Percentiles rank a stretch among this genome's conserved stretches.
Conservation (phyloP, 2,797 vertebrate genomes). For the Sebastes vulpes region DNA sequence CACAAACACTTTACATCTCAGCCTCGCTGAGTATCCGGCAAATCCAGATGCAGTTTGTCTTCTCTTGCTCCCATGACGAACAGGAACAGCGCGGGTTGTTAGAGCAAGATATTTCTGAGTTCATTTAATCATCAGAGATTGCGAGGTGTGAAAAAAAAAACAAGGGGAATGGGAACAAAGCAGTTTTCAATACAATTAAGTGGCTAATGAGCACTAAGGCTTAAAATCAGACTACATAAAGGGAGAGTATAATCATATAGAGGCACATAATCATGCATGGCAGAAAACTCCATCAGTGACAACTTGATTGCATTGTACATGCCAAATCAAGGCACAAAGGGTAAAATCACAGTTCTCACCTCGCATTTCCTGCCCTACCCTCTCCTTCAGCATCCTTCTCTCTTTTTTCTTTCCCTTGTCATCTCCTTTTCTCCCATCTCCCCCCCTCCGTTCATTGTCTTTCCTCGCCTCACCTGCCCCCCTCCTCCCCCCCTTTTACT, state of each 20-base stretch:
- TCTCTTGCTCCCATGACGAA: constrained; percentile 48
- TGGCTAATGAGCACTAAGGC: constrained; percentile 44
- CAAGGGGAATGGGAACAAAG: constrained; percentile 29
- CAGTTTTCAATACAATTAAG: constrained; percentile 36
- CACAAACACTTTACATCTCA: constrained; percentile 29
- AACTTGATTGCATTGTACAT: constrained; percentile 52
- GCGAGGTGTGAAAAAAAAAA: constrained; percentile 31
- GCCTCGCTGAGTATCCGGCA: constrained; percentile 31
- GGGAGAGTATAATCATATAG: constrained; percentile 37
- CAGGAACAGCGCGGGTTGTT: constrained; percentile 54
- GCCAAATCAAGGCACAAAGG: constrained; percentile 42
- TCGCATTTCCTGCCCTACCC: background rate
- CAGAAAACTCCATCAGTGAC: constrained; percentile 3
- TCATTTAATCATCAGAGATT: constrained; percentile 69
- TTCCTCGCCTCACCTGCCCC: constrained; percentile 34
- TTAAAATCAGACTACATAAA: constrained; percentile 39
- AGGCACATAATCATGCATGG: constrained; percentile 32
- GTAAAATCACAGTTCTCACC: constrained; percentile 8
- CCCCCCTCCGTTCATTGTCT: constrained; percentile 13
- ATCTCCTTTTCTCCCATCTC: constrained; percentile 7
- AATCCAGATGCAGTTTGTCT: constrained; percentile 57
- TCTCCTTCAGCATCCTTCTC: background rate
- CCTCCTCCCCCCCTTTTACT: constrained; percentile 22
- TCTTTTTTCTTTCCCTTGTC: background rate
- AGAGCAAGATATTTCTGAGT: constrained; percentile 63